Evolutionary conservation across 2,888 invertebrate species (phyloP), one percentile per base, ranked within the genome.

Genomic region (Drosophila parthenogenetica): DNA sequence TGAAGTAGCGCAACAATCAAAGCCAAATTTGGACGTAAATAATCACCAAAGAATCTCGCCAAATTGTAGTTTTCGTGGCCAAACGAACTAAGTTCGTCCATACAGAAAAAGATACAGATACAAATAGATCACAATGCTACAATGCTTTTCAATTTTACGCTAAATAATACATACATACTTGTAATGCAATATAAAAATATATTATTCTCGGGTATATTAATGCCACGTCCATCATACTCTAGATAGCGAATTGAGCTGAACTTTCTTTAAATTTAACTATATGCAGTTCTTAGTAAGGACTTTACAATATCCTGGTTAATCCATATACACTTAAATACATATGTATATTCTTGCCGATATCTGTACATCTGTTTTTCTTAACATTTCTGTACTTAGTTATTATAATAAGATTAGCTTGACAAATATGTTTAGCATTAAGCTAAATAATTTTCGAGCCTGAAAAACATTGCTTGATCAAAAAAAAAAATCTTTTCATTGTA

Each of bases 1-100:
- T 48, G 58, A 69, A 35, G n/a, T 42, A 29, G 35, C 48, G 35
- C 62, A 60, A 58, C 29, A 58, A 50, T 39, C 48, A 16, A 51
- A 14, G 25, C 43, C 67, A 13, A 64, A 42, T 25, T 49, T 54
- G 40, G 66, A 73, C 14, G 54, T 49, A 11, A 71, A 64, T 46
- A 55, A 67, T 65, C 68, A 70, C 57, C 69, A 76, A 79, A 77
- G 65, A 79, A 79, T 77, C 45, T 73, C 76, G 69, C 63, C 70
- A 65, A 81, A 81, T 60, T 69, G 49, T 55, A 74, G 69, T 45
- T 63, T 67, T 75, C 74, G 66, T 54, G 68, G 62, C 55, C 55
- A 72, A 73, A 45, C 76, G 48, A 79, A 76, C 50, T 77, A 79
- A 69, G 42, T 42, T 57, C 19, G 55, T 54, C 13, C 13, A 17